These are phyloP conservation scores for Vombatus ursinus DNA, from an alignment of 2,113 vertebrate genomes.

Conservation along the genomic window DNA sequence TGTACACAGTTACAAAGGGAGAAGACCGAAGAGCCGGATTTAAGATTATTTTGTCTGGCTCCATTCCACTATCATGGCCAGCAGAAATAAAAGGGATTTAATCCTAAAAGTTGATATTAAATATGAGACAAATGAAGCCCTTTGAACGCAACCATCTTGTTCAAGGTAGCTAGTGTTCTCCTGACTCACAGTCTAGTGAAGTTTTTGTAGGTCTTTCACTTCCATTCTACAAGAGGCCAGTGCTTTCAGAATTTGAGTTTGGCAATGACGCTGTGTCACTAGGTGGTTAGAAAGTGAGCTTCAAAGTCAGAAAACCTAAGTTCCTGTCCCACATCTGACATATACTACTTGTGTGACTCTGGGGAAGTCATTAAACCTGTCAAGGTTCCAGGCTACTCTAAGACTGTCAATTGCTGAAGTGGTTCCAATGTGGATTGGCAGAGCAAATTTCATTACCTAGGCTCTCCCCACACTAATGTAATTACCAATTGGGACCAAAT, in stretches of 20 bases:
- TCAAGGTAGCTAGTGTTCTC: not conserved
- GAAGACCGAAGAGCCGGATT: not conserved
- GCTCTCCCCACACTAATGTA: not conserved
- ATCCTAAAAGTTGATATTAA: not conserved
- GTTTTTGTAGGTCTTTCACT: not conserved
- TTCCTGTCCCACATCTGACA: not conserved
- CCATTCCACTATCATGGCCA: not conserved
- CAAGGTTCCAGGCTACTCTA: not conserved
- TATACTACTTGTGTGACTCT: not conserved
- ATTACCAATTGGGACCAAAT: not conserved
- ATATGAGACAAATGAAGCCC: not conserved
- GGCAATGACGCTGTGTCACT: not conserved
- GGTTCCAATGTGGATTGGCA: not conserved
- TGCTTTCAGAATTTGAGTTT: not conserved
- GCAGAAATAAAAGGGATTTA: not conserved
- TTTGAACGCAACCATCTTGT: not conserved
- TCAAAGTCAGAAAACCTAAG: not conserved
- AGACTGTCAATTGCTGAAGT: not conserved
- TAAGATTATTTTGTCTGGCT: not conserved
- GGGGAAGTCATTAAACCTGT: not conserved
- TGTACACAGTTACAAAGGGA: not conserved
- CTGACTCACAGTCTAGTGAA: not conserved
- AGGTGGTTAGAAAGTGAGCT: not conserved
- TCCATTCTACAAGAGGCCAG: not conserved
- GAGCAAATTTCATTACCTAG: not conserved